Evolutionary conservation across 2,113 vertebrate genomes (phyloP).

Genomic region (Glaucomys volans): DNA sequence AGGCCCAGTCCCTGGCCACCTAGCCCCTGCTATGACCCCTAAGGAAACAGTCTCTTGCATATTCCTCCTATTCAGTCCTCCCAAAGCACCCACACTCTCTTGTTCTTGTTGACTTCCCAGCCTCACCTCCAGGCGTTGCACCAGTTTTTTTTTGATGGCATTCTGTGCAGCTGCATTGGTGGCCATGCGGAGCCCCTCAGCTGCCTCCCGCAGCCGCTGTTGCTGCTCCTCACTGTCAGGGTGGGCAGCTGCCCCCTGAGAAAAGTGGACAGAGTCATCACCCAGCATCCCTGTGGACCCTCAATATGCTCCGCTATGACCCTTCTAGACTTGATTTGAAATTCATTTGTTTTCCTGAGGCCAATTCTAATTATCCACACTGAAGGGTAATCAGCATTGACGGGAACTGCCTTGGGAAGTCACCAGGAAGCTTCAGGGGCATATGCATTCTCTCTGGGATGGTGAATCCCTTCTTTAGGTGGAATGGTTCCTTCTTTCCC

Average conservation of each 20-base stretch:
- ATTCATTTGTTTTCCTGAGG: neutral
- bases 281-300: neutral
- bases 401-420: neutral
- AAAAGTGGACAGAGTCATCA: neutral
- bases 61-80: neutral
- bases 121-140: slow-evolving; percentile 96
- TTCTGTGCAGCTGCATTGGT: slow-evolving; percentile 97
- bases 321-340: neutral
- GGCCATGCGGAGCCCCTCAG: slow-evolving; percentile 97
- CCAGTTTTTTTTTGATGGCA: slow-evolving; percentile 97
- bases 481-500: neutral
- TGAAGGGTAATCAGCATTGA: neutral
- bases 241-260: slow-evolving; percentile 97
- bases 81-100: fast-evolving
- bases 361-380: neutral
- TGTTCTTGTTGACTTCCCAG: neutral
- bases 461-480: neutral
- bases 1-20: fast-evolving
- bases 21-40: neutral
- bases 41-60: neutral
- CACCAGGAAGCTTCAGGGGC: neutral
- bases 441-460: neutral
- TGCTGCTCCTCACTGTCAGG: slow-evolving; percentile 98
- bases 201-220: slow-evolving; percentile 95
- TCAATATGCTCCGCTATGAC: neutral